These are phyloP conservation scores for Halcyon senegalensis DNA, from an alignment of 2,113 vertebrate species.

Conservation along the genomic window DNA sequence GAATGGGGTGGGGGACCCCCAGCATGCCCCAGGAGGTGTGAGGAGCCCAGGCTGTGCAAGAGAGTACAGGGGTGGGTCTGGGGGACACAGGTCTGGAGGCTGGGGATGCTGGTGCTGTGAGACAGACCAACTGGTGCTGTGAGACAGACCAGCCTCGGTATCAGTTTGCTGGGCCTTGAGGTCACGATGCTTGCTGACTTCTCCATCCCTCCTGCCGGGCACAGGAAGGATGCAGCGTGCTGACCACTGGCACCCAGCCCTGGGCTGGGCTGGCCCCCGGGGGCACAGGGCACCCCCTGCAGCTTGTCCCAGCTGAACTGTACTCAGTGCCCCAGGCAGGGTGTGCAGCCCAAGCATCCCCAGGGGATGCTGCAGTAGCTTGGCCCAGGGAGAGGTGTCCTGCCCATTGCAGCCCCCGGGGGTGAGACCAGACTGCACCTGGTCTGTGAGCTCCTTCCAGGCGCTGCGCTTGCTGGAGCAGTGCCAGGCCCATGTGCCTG, in stretches of 20 bases:
- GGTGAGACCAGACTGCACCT: not conserved
- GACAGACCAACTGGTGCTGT: not conserved
- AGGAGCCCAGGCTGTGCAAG: not conserved
- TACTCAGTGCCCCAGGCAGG: not conserved
- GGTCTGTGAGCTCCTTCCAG: not conserved
- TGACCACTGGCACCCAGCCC: not conserved
- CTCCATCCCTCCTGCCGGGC: not conserved
- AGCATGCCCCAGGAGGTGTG: fast-evolving
- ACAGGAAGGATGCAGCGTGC: fast-evolving
- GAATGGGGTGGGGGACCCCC: not conserved
- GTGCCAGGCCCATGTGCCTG: not conserved
- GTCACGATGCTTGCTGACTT: fast-evolving
- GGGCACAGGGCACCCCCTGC: not conserved
- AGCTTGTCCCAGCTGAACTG: not conserved
- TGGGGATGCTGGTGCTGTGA: not conserved
- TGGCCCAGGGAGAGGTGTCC: not conserved
- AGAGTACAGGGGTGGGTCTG: fast-evolving
- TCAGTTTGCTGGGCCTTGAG: not conserved
- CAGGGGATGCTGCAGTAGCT: not conserved
- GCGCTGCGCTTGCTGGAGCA: not conserved
- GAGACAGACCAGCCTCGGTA: not conserved
- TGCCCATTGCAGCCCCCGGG: not conserved
- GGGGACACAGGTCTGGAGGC: fast-evolving
- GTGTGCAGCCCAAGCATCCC: not conserved
- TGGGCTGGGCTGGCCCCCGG: not conserved